Evolutionary conservation across 2,113 vertebrate species (phyloP).

Genomic region (Anarrhichthys ocellatus): DNA sequence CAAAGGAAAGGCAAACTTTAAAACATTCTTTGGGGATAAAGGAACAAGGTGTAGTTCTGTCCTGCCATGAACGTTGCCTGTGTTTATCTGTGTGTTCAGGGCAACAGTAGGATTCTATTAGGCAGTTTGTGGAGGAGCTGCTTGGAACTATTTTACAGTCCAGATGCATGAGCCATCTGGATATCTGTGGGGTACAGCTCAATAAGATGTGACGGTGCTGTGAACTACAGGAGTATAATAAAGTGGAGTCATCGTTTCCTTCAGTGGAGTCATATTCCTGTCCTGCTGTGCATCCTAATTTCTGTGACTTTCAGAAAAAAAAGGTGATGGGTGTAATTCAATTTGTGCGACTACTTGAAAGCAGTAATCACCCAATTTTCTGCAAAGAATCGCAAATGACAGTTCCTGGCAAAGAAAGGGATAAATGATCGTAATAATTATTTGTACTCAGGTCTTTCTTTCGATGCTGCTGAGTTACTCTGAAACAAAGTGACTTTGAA

Average conservation of each 20-base stretch:
- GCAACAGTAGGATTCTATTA: conserved; percentile 28
- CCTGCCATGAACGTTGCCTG: neutral
- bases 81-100: conserved; percentile 38
- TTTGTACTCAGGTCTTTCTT: neutral
- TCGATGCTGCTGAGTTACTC: conserved; percentile 1
- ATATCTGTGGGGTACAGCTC: conserved; percentile 28
- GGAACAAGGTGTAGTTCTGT: neutral
- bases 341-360: conserved; percentile 44
- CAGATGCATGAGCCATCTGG: conserved; percentile 50
- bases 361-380: conserved; percentile 42
- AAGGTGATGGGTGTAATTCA: conserved; percentile 39
- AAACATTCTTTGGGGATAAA: neutral
- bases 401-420: conserved; percentile 9
- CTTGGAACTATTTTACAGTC: conserved; percentile 26
- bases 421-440: neutral
- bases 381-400: conserved; percentile 35
- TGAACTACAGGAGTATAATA: conserved; percentile 45
- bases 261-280: neutral
- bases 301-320: conserved; percentile 19
- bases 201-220: conserved; percentile 37
- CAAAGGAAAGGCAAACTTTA: no score
- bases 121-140: conserved; percentile 14
- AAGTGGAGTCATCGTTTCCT: conserved; percentile 5
- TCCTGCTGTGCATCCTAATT: conserved; percentile 51
- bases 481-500: neutral